phyloP scores from a whole-genome alignment of 1,140 invertebrate genomes.

The Aphaenogaster ashmeadi region DNA sequence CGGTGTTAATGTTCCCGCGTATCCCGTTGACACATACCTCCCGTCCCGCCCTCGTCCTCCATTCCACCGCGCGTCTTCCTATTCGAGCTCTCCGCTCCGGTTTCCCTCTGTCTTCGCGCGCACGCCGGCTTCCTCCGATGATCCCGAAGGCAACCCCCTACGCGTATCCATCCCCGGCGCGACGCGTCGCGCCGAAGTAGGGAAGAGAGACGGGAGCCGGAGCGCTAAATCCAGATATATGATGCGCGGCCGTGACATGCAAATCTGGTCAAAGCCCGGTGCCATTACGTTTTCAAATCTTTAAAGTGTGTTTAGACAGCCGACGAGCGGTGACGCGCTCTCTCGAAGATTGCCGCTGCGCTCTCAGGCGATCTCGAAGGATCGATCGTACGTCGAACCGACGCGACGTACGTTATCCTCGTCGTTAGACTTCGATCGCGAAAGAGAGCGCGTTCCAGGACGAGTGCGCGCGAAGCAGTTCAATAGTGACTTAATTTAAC shows the following conservation, averaged over 20 bases:
- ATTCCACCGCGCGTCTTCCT: slow-evolving; percentile 19
- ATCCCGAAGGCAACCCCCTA: slow-evolving; percentile 83
- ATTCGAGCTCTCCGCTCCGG: slow-evolving; percentile 32
- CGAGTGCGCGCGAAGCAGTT: background rate
- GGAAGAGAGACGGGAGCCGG: slow-evolving; percentile 40
- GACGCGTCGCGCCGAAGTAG: slow-evolving; percentile 38
- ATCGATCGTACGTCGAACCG: slow-evolving; percentile 39
- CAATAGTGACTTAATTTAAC: background rate
- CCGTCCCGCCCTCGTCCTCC: slow-evolving; percentile 41
- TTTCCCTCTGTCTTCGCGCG: slow-evolving; percentile 65
- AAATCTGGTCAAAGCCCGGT: slow-evolving; percentile 87
- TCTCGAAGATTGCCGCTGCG: slow-evolving; percentile 63
- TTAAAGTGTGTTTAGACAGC: slow-evolving; percentile 88
- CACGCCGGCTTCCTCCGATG: slow-evolving; percentile 82
- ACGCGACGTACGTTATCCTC: background rate
- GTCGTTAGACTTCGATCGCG: background rate
- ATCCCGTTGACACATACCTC: slow-evolving; percentile 67
- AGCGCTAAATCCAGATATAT: slow-evolving; percentile 87
- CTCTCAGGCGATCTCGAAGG: slow-evolving; percentile 42
- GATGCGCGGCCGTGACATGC: slow-evolving; percentile 87
- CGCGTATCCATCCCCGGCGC: slow-evolving; percentile 81
- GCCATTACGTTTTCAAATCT: slow-evolving; percentile 88
- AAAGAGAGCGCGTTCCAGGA: background rate
- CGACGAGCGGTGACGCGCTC: slow-evolving; percentile 70
- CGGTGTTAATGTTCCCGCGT: slow-evolving; percentile 84